Evolutionary conservation across 1,140 invertebrate genomes (phyloP).

Genomic region (Heliconius himera): DNA sequence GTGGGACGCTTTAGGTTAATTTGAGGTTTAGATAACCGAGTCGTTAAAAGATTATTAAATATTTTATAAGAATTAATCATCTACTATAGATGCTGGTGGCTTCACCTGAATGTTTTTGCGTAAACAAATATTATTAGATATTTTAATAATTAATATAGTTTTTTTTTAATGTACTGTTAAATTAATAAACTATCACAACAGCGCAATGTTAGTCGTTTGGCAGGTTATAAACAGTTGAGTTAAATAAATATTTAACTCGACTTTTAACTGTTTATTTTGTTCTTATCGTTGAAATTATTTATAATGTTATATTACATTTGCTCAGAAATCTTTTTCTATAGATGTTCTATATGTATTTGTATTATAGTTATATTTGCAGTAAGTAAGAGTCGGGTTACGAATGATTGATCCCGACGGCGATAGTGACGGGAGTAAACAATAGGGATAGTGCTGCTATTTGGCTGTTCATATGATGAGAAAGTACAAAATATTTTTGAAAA

Average conservation of each 20-base stretch:
- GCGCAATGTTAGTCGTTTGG: too few species aligned
- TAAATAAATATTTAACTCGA: too few species aligned
- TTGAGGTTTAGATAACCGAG: not conserved
- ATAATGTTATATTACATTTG: too few species aligned
- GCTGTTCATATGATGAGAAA: not conserved
- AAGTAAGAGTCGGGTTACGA: conserved; percentile 46
- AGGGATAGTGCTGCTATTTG: conserved; percentile 28
- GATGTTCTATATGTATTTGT: not conserved
- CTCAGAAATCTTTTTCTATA: too few species aligned
- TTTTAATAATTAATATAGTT: too few species aligned
- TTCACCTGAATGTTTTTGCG: too few species aligned
- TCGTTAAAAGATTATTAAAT: not conserved
- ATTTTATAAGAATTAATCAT: not conserved
- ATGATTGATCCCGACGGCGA: conserved; percentile 54
- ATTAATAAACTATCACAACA: too few species aligned
- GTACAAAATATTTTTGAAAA: not conserved
- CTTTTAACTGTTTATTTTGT: too few species aligned
- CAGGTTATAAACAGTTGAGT: too few species aligned
- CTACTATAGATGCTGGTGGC: not conserved
- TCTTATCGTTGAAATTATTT: too few species aligned
- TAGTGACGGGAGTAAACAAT: conserved; percentile 48
- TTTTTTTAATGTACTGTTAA: too few species aligned
- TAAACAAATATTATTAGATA: too few species aligned
- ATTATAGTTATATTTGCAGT: conserved; percentile 11
- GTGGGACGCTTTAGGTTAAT: not conserved